Percentiles rank a stretch among this genome's conserved stretches.
phyloP scores from a whole-genome alignment of 2,888 invertebrate genomes.

The Sminthurides aquaticus region DNA sequence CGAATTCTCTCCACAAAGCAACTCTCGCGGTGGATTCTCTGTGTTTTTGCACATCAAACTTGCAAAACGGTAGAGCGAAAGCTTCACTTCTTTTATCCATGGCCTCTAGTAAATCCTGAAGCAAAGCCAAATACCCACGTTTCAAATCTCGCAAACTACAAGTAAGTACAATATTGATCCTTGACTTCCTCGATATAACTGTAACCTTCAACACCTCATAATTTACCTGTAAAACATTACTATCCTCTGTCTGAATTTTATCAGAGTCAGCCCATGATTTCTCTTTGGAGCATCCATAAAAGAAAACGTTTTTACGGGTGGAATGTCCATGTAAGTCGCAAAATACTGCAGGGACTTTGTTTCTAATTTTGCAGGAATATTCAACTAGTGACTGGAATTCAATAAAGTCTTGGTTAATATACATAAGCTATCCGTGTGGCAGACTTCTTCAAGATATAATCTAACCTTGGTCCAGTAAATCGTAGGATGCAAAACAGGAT shows the following conservation, averaged over 20 bases:
- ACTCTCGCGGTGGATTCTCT: slow-evolving; percentile 78
- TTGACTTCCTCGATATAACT: no score
- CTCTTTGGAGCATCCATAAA: slow-evolving; percentile 69
- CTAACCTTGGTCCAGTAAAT: slow-evolving; percentile 69
- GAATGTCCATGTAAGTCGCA: slow-evolving; percentile 94
- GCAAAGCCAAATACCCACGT: not conserved
- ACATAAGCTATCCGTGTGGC: not conserved
- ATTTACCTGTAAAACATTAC: slow-evolving; percentile 18
- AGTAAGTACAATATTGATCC: slow-evolving; percentile 1
- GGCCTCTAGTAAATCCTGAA: slow-evolving; percentile 62
- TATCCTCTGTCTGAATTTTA: slow-evolving; percentile 30
- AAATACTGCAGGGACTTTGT: slow-evolving; percentile 53
- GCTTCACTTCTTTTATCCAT: slow-evolving; percentile 63
- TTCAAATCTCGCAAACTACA: not conserved
- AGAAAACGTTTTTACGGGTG: slow-evolving; percentile 87
- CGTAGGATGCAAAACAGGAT: slow-evolving; percentile 65
- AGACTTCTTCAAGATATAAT: not conserved
- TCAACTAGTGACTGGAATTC: slow-evolving; percentile 29
- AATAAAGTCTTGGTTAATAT: not conserved
- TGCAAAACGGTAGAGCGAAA: slow-evolving; percentile 65
- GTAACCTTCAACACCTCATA: no score
- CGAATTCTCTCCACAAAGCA: slow-evolving; percentile 76
- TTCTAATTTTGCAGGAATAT: slow-evolving; percentile 30
- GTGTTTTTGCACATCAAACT: slow-evolving; percentile 66
- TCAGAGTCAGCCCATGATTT: slow-evolving; percentile 37